Evolutionary conservation across 2,113 vertebrate species (phyloP), one percentile per base, ranked within the genome.

Genomic region (Apeltes quadracus): DNA sequence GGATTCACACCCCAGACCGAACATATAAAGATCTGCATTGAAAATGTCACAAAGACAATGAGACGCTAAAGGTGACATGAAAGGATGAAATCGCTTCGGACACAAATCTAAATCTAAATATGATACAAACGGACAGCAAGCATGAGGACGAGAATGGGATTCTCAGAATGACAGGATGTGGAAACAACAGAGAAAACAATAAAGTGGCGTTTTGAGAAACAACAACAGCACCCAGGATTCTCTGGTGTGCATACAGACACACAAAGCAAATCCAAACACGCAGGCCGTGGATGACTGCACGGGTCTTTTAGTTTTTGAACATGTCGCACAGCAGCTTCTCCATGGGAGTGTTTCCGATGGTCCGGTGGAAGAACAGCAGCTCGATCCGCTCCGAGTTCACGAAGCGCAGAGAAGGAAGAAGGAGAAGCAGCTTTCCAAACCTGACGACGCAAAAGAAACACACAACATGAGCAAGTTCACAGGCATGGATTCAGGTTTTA

Each of bases 291-390:
- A 41, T 5, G 65, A 58, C 69, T 61, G 46, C 27, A n/a, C 1
- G 8, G 39, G 58, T 38, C 46, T 12, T 5, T 88, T 46, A 98
- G 84, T 95, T 96, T 89, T 96, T 97, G 91, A 98, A 98, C 96
- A 98, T 98, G 80, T 98, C 97, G 7, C 96, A 98, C 44, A 98
- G 92, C 68, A 98, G 93, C 59, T 97, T 97, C 90, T 98, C 96
- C 96, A 98, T 97, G 4, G 97, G 96, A 0, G 95, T 97, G 76
- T 96, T 98, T 50, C 96, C 96, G 0, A 98, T 97, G 85, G 96
- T 97, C 68, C 95, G 87, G 79, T 95, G 96, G 91, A 98, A 98
- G 90, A 98, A 98, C 77, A 99, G 95, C 70, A 96, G 93, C 91
- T 99, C 98, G 0, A 98, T 94, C 0, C 94, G 94, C 74, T 98